Evolutionary conservation across 2,797 vertebrate genomes (phyloP), one percentile per base, ranked within the genome.

Genomic region (Distichodus sexfasciatus): DNA sequence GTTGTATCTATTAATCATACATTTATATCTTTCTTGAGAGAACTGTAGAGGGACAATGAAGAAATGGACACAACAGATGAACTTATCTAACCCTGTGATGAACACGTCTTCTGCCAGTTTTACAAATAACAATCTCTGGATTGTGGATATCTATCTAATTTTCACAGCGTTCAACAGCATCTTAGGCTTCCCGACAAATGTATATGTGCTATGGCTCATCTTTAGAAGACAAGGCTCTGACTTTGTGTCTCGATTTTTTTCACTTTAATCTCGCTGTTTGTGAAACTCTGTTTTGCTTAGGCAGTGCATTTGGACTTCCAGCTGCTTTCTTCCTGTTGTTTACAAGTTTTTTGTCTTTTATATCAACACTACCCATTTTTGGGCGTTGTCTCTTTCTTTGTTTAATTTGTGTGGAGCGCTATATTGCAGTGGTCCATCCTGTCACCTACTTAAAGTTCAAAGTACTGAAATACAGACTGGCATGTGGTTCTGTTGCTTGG

Each of bases 131-230:
- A 51, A 1, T 28, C 2, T 26, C 12, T 9, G 29, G n/a, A n/a
- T n/a, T n/a, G n/a, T n/a, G 15, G 17, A 15, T 9, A 1, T 6
- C 1, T 69, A 53, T n/a, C 12, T 62, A 33, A 3, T 14, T 0
- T 3, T 0, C 17, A 31, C 40, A 31, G 9, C 2, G 2, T 24
- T 61, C 26, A 53, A 61, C 53, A 2, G 31, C 14, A 53, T 61
- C 14, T 43, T 69, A 8, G 58, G 67, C 11, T 19, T 61, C 3
- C 55, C 46, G 9, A 7, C 40, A 3, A 31, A 69, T 35, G 40
- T 12, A 3, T 61, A 51, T 24, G 31, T 61, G 31, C 0, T 61
- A 12, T 69, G 57, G 46, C 66, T 69, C 23, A 69, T 69, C 15
- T 60, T 58, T 6, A 36, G 6, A 0, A 61, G 62, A 12, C 43